These are phyloP conservation scores for Martes martes DNA, from an alignment of 2,113 vertebrate genomes.

Conservation along the genomic window DNA sequence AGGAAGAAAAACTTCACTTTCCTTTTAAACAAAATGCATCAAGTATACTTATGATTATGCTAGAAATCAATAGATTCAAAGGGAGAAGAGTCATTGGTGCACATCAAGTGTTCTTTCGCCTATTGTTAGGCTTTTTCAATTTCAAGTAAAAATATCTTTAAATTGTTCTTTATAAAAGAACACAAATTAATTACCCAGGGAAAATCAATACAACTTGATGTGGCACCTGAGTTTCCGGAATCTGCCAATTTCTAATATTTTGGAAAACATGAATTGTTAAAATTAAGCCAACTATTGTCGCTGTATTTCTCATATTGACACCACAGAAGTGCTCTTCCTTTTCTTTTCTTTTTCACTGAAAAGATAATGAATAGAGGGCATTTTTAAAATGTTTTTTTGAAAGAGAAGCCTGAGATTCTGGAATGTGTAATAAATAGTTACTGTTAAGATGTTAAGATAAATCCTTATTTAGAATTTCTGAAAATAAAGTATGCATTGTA, in stretches of 20 bases:
- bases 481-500: background rate
- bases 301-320: background rate
- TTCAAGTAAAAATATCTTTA: background rate
- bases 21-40: slow-evolving; percentile 21
- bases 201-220: slow-evolving; percentile 10
- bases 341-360: background rate
- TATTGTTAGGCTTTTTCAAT: background rate
- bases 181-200: slow-evolving; percentile 36
- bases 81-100: background rate
- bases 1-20: background rate
- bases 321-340: background rate
- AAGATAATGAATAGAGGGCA: background rate
- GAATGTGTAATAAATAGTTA: background rate
- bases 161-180: background rate
- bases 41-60: slow-evolving; percentile 37
- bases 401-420: background rate
- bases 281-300: background rate
- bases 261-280: background rate
- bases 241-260: background rate
- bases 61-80: slow-evolving; percentile 32
- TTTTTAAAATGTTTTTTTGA: background rate
- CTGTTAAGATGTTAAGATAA: slow-evolving; percentile 16
- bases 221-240: background rate
- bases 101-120: background rate
- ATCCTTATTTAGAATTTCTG: background rate